A percentile compares a stretch with the other conserved stretches of the same genome.
Conservation (phyloP, 2,113 vertebrate species). For the Willisornis vidua region DNA sequence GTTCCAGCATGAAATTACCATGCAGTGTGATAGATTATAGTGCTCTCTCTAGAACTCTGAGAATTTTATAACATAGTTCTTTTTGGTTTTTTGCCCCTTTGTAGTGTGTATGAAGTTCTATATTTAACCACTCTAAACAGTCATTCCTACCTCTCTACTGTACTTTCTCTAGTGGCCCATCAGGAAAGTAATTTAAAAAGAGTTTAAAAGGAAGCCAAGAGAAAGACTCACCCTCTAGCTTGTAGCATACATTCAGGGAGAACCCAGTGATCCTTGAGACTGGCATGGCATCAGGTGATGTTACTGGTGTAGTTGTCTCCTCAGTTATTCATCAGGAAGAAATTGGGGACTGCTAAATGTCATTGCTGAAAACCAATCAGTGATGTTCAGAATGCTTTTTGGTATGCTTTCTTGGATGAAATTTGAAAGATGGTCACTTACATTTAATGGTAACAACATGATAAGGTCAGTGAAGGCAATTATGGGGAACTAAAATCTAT, state of each 20-base stretch:
- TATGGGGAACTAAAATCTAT: neutral
- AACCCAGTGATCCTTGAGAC: neutral
- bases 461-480: neutral
- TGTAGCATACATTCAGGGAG: neutral
- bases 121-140: neutral
- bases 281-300: neutral
- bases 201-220: neutral
- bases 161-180: neutral
- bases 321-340: neutral
- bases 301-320: neutral
- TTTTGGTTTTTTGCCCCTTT: neutral
- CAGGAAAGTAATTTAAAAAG: neutral
- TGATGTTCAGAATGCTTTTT: neutral
- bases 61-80: neutral
- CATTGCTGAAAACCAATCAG: neutral
- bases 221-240: neutral
- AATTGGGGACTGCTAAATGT: neutral
- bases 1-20: neutral
- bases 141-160: neutral
- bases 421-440: neutral
- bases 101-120: neutral
- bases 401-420: neutral
- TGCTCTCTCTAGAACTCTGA: neutral
- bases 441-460: neutral
- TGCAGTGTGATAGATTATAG: neutral